Conservation (phyloP, 2,113 vertebrate genomes). For the Otis tarda region DNA sequence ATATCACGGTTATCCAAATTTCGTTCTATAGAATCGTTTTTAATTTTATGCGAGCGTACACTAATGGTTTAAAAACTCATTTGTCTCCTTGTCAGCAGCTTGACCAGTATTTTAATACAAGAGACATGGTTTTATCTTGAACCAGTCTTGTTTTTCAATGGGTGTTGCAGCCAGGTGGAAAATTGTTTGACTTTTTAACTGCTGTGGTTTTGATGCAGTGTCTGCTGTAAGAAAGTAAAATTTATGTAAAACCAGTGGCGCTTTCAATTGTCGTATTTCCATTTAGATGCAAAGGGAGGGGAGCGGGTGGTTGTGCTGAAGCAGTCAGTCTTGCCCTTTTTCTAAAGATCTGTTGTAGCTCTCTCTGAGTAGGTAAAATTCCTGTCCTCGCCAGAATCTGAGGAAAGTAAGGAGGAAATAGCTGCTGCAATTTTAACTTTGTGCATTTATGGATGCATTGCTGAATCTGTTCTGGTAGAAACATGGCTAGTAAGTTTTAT, state of each 20-base stretch:
- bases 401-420: background rate
- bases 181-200: slow-evolving; percentile 40
- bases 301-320: background rate
- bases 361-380: background rate
- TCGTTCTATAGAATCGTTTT: background rate
- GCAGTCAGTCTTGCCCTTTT: background rate
- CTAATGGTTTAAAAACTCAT: slow-evolving; percentile 46
- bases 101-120: slow-evolving; percentile 33
- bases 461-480: background rate
- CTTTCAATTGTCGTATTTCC: background rate
- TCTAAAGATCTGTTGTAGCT: background rate
- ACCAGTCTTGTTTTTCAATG: background rate
- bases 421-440: background rate
- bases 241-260: background rate
- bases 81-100: slow-evolving; percentile 40
- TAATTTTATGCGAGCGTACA: background rate
- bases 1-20: background rate
- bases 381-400: background rate
- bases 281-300: background rate
- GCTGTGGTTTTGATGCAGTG: background rate
- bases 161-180: slow-evolving; percentile 26
- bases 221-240: slow-evolving; percentile 8
- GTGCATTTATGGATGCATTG: background rate
- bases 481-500: background rate
- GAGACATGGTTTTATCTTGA: background rate